These are phyloP conservation scores for Columba guinea DNA, from an alignment of 2,797 vertebrate genomes.

Conservation along the genomic window DNA sequence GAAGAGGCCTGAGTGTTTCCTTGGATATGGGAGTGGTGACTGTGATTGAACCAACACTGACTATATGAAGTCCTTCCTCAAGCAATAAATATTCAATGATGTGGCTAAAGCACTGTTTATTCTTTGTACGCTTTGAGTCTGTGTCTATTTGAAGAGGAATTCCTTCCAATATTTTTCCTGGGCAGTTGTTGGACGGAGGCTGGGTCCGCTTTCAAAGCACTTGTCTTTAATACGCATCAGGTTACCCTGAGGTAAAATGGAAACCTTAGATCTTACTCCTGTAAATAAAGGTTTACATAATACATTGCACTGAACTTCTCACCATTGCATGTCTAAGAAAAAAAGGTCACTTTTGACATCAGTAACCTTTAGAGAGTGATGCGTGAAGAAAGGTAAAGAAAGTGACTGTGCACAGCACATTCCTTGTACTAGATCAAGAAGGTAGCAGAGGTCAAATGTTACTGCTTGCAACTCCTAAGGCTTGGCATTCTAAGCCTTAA, in stretches of 20 bases:
- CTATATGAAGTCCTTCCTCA: not conserved
- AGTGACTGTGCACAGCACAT: not conserved
- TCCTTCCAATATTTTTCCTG: slow-evolving; percentile 45
- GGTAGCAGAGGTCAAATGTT: not conserved
- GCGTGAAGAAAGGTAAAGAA: not conserved
- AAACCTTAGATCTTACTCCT: slow-evolving; percentile 57
- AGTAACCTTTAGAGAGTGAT: slow-evolving; percentile 44
- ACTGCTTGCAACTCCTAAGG: not conserved
- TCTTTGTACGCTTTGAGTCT: not conserved
- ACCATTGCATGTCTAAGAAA: slow-evolving; percentile 23
- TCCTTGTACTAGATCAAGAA: not conserved
- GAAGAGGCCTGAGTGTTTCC: not conserved
- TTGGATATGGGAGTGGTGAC: not conserved
- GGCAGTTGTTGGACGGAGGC: slow-evolving; percentile 34
- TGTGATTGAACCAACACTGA: not conserved
- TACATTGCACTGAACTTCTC: slow-evolving; percentile 40
- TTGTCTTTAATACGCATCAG: slow-evolving; percentile 18
- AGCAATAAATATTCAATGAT: not conserved
- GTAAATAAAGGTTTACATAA: slow-evolving; percentile 73
- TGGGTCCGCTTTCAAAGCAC: slow-evolving; percentile 37
- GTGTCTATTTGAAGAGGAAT: not conserved
- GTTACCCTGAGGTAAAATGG: slow-evolving; percentile 58
- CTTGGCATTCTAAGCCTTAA: not conserved
- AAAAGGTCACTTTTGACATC: slow-evolving; percentile 71
- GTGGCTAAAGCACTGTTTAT: not conserved